Conservation (phyloP, 2,113 vertebrate genomes). For the Entomyzon cyanotis region DNA sequence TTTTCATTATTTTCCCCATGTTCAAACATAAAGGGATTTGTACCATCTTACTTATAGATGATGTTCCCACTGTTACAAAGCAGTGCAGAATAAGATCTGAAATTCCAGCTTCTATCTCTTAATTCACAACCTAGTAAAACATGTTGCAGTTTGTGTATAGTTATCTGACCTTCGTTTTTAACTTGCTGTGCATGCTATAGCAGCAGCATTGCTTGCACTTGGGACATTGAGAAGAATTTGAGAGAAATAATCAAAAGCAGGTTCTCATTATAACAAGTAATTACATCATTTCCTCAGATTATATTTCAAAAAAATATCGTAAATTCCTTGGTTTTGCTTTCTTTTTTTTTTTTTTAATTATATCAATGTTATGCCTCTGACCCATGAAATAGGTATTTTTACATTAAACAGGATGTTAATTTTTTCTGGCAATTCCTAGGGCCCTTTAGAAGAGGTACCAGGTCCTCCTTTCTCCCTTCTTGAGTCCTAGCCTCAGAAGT, state of each 20-base stretch:
- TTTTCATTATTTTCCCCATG: background rate
- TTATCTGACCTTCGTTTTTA: background rate
- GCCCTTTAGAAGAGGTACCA: background rate
- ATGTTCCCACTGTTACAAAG: background rate
- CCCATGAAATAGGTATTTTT: background rate
- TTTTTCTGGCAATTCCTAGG: background rate
- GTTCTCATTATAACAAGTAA: background rate
- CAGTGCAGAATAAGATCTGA: background rate
- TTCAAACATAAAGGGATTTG: background rate
- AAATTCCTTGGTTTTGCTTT: constrained; percentile 26
- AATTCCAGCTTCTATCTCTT: background rate
- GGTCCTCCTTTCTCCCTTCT: background rate
- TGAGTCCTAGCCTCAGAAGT: background rate
- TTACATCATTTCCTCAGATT: constrained; percentile 23
- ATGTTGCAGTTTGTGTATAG: background rate
- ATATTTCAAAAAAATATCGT: background rate
- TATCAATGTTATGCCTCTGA: background rate
- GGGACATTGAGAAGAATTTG: background rate
- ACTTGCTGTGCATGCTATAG: background rate
- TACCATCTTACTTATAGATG: background rate
- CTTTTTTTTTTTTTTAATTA: background rate
- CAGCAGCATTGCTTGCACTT: background rate
- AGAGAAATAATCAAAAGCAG: background rate
- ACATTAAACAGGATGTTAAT: background rate
- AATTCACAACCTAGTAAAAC: background rate